phyloP scores from a whole-genome alignment of 2,797 vertebrate genomes.

The Pangasius djambal region DNA sequence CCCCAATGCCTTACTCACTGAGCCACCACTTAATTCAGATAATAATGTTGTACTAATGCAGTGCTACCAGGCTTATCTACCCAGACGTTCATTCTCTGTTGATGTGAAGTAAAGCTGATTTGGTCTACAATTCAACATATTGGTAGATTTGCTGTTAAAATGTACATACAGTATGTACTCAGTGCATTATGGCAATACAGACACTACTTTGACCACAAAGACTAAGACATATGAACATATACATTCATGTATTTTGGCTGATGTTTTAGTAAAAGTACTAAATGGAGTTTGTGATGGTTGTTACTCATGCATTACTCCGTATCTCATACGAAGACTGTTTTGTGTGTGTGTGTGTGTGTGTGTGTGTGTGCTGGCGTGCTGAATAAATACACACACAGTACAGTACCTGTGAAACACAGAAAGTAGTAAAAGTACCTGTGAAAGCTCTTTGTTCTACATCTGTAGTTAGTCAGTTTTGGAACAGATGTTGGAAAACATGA shows the following conservation, averaged over 20 bases:
- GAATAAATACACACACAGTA: not conserved
- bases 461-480: slow-evolving; percentile 13
- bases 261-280: not conserved
- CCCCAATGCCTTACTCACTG: not conserved
- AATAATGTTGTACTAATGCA: not conserved
- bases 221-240: not conserved
- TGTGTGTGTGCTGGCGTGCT: not conserved
- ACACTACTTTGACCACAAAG: not conserved
- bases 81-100: not conserved
- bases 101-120: not conserved
- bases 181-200: not conserved
- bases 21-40: not conserved
- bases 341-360: too few species aligned
- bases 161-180: not conserved
- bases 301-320: not conserved
- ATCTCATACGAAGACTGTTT: not conserved
- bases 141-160: not conserved
- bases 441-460: slow-evolving; percentile 14
- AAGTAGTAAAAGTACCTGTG: slow-evolving; percentile 5
- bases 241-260: not conserved
- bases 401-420: slow-evolving; percentile 5
- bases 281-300: not conserved
- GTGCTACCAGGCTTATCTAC: not conserved
- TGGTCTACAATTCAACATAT: not conserved
- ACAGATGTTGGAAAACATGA: slow-evolving; percentile 38